phyloP scores from a whole-genome alignment of 2,888 invertebrate species.

The Caenorhabditis virilis region DNA sequence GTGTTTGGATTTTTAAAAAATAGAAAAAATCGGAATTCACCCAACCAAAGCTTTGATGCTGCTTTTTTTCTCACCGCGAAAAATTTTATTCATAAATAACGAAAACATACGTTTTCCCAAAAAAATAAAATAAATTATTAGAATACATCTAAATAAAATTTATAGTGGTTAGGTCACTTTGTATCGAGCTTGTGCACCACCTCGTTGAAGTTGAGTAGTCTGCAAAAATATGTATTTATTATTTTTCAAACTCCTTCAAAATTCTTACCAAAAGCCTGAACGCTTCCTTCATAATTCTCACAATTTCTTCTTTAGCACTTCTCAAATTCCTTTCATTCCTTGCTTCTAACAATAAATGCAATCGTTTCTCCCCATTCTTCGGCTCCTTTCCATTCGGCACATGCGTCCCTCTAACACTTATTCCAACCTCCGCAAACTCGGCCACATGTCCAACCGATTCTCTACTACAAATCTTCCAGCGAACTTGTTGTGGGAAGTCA shows the following conservation, averaged over 20 bases:
- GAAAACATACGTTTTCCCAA: too few relatives aligned
- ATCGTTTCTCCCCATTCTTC: conserved; percentile 32
- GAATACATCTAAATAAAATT: too few relatives aligned
- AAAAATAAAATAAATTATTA: too few relatives aligned
- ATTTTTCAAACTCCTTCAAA: neutral
- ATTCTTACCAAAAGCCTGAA: conserved; percentile 78
- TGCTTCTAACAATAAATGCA: conserved; percentile 40
- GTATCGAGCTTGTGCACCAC: conserved; percentile 34
- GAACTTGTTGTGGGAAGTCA: conserved; percentile 97
- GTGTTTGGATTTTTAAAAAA: too few relatives aligned
- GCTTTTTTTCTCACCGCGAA: too few relatives aligned
- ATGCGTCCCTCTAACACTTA: conserved; percentile 93
- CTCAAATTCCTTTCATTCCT: conserved; percentile 86
- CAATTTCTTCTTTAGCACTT: conserved; percentile 94
- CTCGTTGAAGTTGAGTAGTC: conserved; percentile 33
- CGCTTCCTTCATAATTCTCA: conserved; percentile 95
- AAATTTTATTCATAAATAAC: too few relatives aligned
- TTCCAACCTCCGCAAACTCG: conserved; percentile 97
- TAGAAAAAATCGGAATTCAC: too few relatives aligned
- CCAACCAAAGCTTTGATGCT: too few relatives aligned
- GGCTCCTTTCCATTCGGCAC: conserved; percentile 83
- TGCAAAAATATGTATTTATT: conserved; percentile 12
- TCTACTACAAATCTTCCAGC: conserved; percentile 86
- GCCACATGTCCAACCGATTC: conserved; percentile 97
- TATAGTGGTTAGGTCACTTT: too few relatives aligned